phyloP scores from a whole-genome alignment of 2,797 vertebrate genomes.

The Malacoctenus gilli region DNA sequence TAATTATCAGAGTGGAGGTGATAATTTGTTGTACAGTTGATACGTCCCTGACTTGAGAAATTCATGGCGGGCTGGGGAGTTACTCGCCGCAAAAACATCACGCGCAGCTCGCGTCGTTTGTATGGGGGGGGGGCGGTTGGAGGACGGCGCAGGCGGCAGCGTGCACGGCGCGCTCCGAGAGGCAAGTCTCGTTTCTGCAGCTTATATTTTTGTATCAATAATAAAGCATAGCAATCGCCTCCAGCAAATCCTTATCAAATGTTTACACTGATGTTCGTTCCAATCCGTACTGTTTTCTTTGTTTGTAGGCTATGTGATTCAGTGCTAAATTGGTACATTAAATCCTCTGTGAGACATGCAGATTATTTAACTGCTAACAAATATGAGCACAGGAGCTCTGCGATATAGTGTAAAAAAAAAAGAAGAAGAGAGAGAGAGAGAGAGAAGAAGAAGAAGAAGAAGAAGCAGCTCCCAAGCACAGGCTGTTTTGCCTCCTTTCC shows the following conservation, averaged over 20 bases:
- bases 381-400: constrained; percentile 39
- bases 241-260: constrained; percentile 77
- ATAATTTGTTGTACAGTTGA: constrained; percentile 75
- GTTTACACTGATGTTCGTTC: constrained; percentile 75
- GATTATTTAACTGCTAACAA: constrained; percentile 65
- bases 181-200: constrained; percentile 47
- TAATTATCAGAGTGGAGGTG: constrained; percentile 74
- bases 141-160: constrained; percentile 39
- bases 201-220: constrained; percentile 71
- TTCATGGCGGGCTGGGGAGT: constrained; percentile 51
- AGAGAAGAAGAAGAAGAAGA: too few relatives aligned
- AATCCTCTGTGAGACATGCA: constrained; percentile 68
- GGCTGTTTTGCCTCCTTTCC: constrained; percentile 1
- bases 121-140: too few relatives aligned
- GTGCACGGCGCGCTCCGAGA: constrained; percentile 38
- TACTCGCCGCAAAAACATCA: constrained; percentile 54
- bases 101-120: constrained; percentile 43
- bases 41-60: constrained; percentile 60
- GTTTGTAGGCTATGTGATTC: constrained; percentile 71
- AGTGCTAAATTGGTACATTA: constrained; percentile 76
- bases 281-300: constrained; percentile 67
- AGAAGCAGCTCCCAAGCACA: constrained; percentile 19
- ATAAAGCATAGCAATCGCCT: constrained; percentile 69
- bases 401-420: constrained; percentile 45
- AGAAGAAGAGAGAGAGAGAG: too few relatives aligned